A percentile compares a stretch with the other conserved stretches of the same genome.
These are phyloP conservation scores for Theonella swinhoei DNA, from an alignment of 37 sponge, comb jelly and placozoan genomes.

Conservation along the genomic window DNA sequence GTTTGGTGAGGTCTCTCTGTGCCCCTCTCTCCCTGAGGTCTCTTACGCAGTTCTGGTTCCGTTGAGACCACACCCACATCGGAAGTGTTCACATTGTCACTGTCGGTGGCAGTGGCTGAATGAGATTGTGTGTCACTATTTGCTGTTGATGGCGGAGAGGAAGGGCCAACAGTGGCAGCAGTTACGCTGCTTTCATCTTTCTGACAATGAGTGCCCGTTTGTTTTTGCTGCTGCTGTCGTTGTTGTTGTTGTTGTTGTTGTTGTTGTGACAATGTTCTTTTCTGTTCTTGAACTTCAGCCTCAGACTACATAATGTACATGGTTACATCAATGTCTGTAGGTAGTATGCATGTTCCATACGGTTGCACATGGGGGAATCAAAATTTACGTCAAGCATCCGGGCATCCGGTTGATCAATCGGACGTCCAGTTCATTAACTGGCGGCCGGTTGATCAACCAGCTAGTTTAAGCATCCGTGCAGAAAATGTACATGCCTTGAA, in stretches of 20 bases:
- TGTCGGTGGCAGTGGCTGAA: background rate
- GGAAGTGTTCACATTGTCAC: too few species aligned
- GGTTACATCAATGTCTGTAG: background rate
- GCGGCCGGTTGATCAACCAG: too few species aligned
- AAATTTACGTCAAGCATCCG: too few species aligned
- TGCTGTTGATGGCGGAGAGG: background rate
- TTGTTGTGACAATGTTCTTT: background rate
- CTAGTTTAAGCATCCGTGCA: background rate
- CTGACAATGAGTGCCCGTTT: background rate
- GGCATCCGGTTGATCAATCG: too few species aligned
- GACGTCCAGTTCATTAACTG: too few species aligned
- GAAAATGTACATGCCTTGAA: slow-evolving; percentile 59
- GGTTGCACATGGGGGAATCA: too few species aligned
- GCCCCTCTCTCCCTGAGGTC: too few species aligned
- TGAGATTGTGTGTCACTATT: background rate
- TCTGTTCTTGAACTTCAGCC: slow-evolving; percentile 46
- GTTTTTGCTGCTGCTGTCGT: background rate
- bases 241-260: background rate
- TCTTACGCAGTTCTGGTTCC: background rate
- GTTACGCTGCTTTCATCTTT: too few species aligned
- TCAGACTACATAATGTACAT: slow-evolving; percentile 23
- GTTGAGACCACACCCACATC: background rate
- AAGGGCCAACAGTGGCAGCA: background rate
- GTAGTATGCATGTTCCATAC: background rate
- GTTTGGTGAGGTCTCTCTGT: background rate